phyloP scores from a whole-genome alignment of 2,113 vertebrate species.

The Labeo catla region DNA sequence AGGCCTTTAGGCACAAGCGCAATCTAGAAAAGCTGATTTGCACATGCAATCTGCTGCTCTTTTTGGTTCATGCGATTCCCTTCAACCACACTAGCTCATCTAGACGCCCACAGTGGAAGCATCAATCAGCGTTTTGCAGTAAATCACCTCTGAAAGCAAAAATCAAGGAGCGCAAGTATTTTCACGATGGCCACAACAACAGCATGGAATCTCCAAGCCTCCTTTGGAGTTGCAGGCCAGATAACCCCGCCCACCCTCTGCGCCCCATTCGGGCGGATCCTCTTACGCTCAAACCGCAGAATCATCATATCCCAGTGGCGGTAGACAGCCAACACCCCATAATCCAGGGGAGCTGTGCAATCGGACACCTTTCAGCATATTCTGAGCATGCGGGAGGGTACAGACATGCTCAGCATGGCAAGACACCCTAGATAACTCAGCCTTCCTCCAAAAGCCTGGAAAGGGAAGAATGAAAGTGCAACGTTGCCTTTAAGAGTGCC shows the following conservation, averaged over 20 bases:
- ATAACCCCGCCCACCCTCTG: conserved; percentile 57
- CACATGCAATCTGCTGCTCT: not conserved
- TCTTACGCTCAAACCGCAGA: conserved; percentile 75
- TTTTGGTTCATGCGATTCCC: not conserved
- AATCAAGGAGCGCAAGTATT: conserved; percentile 47
- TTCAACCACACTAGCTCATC: not conserved
- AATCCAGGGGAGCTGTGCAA: conserved; percentile 76
- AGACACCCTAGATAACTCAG: conserved; percentile 58
- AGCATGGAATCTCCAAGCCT: conserved; percentile 32
- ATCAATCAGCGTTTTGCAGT: not conserved
- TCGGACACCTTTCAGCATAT: conserved; percentile 73
- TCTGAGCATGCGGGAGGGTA: conserved; percentile 73
- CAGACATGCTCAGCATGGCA: conserved; percentile 67
- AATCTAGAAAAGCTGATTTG: not conserved
- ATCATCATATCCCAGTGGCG: conserved; percentile 74
- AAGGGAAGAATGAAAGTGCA: conserved; percentile 71
- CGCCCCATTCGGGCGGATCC: conserved; percentile 62
- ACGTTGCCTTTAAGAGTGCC: conserved; percentile 50
- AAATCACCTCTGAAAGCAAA: conserved; percentile 32
- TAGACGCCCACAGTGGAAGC: not conserved
- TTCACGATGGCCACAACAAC: conserved; percentile 53
- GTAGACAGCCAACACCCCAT: conserved; percentile 75
- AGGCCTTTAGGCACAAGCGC: not conserved
- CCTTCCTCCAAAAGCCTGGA: conserved; percentile 50
- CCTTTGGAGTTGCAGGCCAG: conserved; percentile 60